Conservation (phyloP, 2,797 vertebrate species). For the Lagodon rhomboides region DNA sequence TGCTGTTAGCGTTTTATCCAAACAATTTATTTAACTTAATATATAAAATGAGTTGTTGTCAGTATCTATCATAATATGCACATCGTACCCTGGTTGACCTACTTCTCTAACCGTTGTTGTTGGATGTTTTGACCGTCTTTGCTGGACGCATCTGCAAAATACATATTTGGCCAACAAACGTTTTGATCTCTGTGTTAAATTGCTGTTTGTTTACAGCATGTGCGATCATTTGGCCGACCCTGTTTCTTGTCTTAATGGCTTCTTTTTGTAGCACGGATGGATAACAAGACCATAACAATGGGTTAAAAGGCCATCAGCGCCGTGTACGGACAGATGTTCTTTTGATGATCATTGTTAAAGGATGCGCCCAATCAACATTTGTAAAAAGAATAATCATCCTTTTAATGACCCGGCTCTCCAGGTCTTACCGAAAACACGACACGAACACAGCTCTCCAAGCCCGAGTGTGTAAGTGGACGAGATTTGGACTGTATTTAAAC, state of each 20-base stretch:
- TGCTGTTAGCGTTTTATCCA: not conserved
- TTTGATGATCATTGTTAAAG: not conserved
- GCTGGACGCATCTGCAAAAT: not conserved
- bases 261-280: not conserved
- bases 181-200: not conserved
- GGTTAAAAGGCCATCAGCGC: not conserved
- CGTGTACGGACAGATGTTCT: not conserved
- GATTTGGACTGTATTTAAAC: too few relatives aligned
- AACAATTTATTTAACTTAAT: not conserved
- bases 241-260: not conserved
- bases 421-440: not conserved
- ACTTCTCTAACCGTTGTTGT: not conserved
- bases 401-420: not conserved
- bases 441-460: not conserved
- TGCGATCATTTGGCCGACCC: not conserved
- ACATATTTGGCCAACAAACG: not conserved
- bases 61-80: not conserved
- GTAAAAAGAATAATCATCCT: not conserved
- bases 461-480: too few relatives aligned
- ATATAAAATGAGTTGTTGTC: not conserved
- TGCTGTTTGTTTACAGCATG: not conserved
- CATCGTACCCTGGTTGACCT: not conserved
- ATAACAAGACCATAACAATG: not conserved
- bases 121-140: not conserved
- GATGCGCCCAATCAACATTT: not conserved